Base-by-base conservation (phyloP, 1,140 invertebrate species). In the Platorchestia sp. region DNA sequence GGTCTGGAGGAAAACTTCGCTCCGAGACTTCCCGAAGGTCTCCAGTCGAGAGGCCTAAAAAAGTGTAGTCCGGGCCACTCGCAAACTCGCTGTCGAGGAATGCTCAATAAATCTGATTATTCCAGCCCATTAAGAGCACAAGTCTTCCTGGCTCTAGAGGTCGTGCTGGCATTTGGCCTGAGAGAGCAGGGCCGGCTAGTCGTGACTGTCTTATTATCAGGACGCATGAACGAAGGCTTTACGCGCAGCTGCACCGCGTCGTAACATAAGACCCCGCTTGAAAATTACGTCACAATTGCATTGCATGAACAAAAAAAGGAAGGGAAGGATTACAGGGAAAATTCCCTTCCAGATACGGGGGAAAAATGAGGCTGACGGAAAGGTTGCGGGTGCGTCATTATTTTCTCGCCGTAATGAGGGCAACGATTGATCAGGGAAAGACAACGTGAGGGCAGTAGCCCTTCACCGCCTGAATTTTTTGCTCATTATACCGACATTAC, bases 101-200 rank as follows among this genome's bases (percentile, higher is more conserved):
- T 93, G 45, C 91, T 36, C 45, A 93, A 93, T 93, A 93, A 93
- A 93, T 47, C 91, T 45, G 91, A 93, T 93, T 93, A 93, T 93
- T 93, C 91, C 45, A 7, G 91, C 7, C 91, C 91, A 93, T 93
- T 93, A 93, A 93, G 36, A 45, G 91, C 91, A 47, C 36, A 93
- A 45, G 19, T 44, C 45, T 93, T 93, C 91, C 91, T 93, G 44
- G 45, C 43, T 10, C 7, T 27, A 36, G 44, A 93, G 45, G 45
- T 41, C 7, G 42, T 36, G 44, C 41, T 43, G 89, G 1, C 91
- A 42, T 89, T 42, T 89, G 87, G 87, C 87, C 41, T 41, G 27
- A 0, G 41, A 89, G 87, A 89, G 43, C 43, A 89, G 5, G 87
- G 6, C 87, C 87, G 59, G 59, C 14, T 36, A 75, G 59, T 27